Conservation (phyloP, 2,113 vertebrate genomes). For the Catagonus wagneri region DNA sequence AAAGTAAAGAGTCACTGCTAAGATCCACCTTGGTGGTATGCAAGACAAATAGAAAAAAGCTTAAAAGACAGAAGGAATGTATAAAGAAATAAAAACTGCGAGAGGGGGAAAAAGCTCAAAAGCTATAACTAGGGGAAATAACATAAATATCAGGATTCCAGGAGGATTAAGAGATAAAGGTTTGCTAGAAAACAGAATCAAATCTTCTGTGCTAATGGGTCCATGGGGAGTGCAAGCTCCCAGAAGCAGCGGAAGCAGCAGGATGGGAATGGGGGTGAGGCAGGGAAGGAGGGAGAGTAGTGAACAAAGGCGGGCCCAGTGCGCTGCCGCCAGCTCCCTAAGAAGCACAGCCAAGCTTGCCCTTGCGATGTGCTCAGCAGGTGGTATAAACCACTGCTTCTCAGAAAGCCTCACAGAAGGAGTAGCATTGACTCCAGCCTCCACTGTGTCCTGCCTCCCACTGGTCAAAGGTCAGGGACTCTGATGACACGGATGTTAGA, state of each 20-base stretch:
- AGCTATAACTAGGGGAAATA: background rate
- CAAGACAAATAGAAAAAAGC: background rate
- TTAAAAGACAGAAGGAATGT: background rate
- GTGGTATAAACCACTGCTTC: background rate
- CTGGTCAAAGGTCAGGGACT: background rate
- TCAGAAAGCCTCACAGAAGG: background rate
- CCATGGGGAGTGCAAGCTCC: background rate
- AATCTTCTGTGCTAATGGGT: background rate
- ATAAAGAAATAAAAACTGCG: background rate
- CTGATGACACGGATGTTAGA: background rate
- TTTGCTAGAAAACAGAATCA: background rate
- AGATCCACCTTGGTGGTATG: background rate
- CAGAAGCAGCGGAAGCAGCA: background rate
- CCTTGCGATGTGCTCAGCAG: background rate
- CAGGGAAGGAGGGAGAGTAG: no score
- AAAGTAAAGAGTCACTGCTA: background rate
- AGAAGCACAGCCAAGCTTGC: background rate
- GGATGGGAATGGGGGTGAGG: background rate
- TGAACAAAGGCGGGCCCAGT: rapidly evolving
- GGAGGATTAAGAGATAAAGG: background rate
- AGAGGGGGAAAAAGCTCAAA: background rate
- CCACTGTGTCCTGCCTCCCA: no score
- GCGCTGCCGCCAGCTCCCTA: background rate
- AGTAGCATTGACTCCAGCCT: no score
- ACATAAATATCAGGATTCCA: background rate